A percentile compares a stretch with the other conserved stretches of the same genome.
Evolutionary conservation across 1,140 invertebrate species (phyloP).

Genomic region (Argopecten irradians): DNA sequence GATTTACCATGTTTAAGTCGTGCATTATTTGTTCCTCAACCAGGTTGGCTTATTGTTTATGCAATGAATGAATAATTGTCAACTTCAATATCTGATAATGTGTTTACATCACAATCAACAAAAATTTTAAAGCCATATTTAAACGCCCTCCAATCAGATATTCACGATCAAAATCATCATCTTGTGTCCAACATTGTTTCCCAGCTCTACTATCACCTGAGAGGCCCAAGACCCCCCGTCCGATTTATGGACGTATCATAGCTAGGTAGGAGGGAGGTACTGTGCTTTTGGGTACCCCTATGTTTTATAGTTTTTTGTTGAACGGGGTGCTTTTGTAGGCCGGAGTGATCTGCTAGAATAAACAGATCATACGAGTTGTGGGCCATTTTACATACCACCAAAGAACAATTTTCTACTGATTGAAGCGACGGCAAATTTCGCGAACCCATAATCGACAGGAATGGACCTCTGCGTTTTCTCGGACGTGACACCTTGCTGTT

Average conservation of each 20-base stretch:
- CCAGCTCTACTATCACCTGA: not conserved
- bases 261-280: not conserved
- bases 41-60: no score
- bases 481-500: not conserved
- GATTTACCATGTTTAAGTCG: not conserved
- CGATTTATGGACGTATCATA: not conserved
- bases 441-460: not conserved
- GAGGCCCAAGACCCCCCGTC: no score
- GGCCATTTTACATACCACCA: not conserved
- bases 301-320: no score
- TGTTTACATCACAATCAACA: not conserved
- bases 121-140: not conserved
- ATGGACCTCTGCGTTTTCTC: not conserved
- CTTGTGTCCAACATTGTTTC: not conserved
- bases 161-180: not conserved
- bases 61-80: constrained; percentile 35
- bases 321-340: no score
- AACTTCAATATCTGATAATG: not conserved
- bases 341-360: no score
- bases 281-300: no score
- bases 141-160: constrained; percentile 2
- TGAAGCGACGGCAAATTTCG: not conserved
- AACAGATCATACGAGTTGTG: no score
- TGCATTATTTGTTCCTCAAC: constrained; percentile 29
- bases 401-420: not conserved